These are phyloP conservation scores for Dasysyrphus albostriatus DNA, from an alignment of 2,888 invertebrate genomes.

Conservation along the genomic window DNA sequence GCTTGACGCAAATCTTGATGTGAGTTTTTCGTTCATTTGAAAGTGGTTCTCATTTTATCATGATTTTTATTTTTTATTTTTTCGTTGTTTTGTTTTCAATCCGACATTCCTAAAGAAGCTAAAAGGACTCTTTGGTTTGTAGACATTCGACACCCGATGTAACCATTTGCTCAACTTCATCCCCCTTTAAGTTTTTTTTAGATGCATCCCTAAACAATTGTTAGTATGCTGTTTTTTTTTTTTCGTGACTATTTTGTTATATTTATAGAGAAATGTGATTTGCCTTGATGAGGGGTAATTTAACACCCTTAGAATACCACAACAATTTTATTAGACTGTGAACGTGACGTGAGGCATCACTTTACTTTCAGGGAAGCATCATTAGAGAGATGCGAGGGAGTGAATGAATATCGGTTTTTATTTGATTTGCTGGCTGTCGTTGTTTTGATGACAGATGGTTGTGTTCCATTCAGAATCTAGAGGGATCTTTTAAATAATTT, in stretches of 20 bases:
- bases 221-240: conserved; percentile 31
- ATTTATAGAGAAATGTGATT: conserved; percentile 61
- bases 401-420: conserved; percentile 46
- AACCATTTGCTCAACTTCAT: conserved; percentile 61
- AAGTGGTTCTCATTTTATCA: conserved; percentile 33
- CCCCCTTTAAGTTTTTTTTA: not conserved
- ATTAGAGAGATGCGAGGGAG: not conserved
- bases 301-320: conserved; percentile 69
- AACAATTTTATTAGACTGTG: conserved; percentile 73
- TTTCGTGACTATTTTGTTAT: not conserved
- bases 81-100: not conserved
- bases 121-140: conserved; percentile 31
- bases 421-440: conserved; percentile 44
- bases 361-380: conserved; percentile 12
- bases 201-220: conserved; percentile 59
- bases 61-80: conserved; percentile 29
- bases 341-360: conserved; percentile 56
- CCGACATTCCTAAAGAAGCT: conserved; percentile 15
- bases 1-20: conserved; percentile 24
- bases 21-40: conserved; percentile 2
- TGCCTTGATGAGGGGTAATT: conserved; percentile 72
- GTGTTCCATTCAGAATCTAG: conserved; percentile 13
- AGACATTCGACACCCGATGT: conserved; percentile 64
- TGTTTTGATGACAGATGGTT: conserved; percentile 57
- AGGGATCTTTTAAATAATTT: conserved; percentile 49